phyloP scores from a whole-genome alignment of 2,888 invertebrate species.

The Rambutsinella grinnellia region DNA sequence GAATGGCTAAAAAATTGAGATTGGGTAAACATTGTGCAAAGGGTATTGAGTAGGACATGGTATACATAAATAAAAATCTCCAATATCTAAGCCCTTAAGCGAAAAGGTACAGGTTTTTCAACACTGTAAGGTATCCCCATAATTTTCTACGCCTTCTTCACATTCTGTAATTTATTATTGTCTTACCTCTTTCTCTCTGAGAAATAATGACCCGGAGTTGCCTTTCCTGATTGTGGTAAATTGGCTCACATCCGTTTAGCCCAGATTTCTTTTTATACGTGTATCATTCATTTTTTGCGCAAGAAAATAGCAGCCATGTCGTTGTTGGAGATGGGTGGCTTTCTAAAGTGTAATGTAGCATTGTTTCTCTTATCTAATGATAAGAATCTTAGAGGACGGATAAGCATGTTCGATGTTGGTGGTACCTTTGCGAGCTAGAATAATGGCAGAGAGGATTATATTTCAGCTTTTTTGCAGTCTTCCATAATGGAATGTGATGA shows the following conservation, averaged over 20 bases:
- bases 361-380: slow-evolving; percentile 8
- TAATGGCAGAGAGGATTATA: neutral
- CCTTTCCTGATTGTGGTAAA: slow-evolving; percentile 58
- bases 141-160: neutral
- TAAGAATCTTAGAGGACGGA: neutral
- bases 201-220: slow-evolving; percentile 59
- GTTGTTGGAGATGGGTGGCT: slow-evolving; percentile 16
- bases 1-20: neutral
- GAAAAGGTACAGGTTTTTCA: slow-evolving; percentile 17
- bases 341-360: slow-evolving; percentile 19
- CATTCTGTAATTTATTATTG: slow-evolving; percentile 13
- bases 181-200: slow-evolving; percentile 50
- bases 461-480: too few species aligned
- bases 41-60: slow-evolving; percentile 50
- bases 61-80: neutral
- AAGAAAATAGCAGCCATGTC: slow-evolving; percentile 36
- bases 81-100: neutral
- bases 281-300: slow-evolving; percentile 29
- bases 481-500: neutral
- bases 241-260: slow-evolving; percentile 60
- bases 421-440: neutral
- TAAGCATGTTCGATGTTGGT: neutral
- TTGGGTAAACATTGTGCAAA: neutral
- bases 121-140: slow-evolving; percentile 8
- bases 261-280: slow-evolving; percentile 50